These are phyloP conservation scores for Pimpla rufipes DNA, from an alignment of 2,888 invertebrate species.

Conservation along the genomic window DNA sequence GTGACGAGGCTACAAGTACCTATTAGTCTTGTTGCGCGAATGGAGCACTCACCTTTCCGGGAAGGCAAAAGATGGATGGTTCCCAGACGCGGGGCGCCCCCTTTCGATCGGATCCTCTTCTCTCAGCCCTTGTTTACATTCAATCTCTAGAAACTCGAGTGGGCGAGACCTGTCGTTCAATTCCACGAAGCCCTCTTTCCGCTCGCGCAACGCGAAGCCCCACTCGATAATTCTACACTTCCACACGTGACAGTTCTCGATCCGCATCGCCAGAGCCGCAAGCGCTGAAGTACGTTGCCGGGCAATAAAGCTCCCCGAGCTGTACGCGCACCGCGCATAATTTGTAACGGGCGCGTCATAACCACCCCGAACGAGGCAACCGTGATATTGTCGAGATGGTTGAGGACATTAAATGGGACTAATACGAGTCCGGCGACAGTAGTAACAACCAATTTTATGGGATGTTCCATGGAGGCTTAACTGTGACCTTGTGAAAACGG, in stretches of 20 bases:
- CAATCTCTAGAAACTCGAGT: slow-evolving; percentile 22
- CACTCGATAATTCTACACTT: slow-evolving; percentile 37
- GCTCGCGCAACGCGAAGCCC: not conserved
- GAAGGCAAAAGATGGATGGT: slow-evolving; percentile 38
- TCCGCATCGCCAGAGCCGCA: not conserved
- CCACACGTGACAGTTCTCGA: slow-evolving; percentile 7
- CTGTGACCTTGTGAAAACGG: not conserved
- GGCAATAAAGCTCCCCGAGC: not conserved
- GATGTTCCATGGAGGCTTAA: not conserved
- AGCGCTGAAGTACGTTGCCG: not conserved
- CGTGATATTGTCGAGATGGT: not conserved
- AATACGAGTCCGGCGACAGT: not conserved
- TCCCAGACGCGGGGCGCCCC: slow-evolving; percentile 17
- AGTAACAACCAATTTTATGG: not conserved
- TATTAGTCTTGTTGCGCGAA: slow-evolving; percentile 21
- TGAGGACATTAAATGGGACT: not conserved
- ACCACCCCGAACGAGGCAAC: slow-evolving; percentile 2
- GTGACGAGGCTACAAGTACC: not conserved
- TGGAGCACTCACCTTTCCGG: not conserved
- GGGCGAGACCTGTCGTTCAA: slow-evolving; percentile 8
- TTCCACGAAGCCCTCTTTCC: not conserved
- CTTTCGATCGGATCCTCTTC: slow-evolving; percentile 31
- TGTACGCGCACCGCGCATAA: not conserved
- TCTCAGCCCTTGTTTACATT: slow-evolving; percentile 20
- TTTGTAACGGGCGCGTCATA: slow-evolving; percentile 13